These are phyloP conservation scores for Phrynosoma platyrhinos DNA, from an alignment of 2,113 vertebrate genomes.

Conservation along the genomic window DNA sequence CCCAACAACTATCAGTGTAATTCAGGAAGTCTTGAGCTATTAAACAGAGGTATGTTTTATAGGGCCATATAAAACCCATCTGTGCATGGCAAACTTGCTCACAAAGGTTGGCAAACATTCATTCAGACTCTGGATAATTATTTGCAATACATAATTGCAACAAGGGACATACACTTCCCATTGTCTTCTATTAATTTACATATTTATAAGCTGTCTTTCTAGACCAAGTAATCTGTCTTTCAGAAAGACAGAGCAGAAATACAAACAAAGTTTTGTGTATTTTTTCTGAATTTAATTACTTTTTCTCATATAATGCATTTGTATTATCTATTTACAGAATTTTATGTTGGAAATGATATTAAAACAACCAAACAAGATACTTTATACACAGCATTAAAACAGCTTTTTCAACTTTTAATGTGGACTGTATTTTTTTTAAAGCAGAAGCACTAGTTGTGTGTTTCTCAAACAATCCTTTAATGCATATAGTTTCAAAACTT, in stretches of 20 bases:
- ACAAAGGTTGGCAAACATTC: neutral
- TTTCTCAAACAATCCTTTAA: neutral
- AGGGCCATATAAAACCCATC: neutral
- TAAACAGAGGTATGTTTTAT: neutral
- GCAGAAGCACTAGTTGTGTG: neutral
- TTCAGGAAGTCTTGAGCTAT: neutral
- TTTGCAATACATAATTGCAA: neutral
- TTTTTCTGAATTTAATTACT: neutral
- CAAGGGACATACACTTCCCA: conserved; percentile 9
- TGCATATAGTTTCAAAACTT: neutral
- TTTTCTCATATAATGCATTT: neutral
- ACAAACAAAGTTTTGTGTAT: neutral
- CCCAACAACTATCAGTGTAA: neutral
- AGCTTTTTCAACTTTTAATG: conserved; percentile 25
- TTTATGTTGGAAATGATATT: neutral
- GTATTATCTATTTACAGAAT: neutral
- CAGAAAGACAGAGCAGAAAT: neutral
- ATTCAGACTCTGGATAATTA: neutral
- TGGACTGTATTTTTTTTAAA: neutral
- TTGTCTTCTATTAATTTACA: neutral
- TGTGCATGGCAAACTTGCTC: neutral
- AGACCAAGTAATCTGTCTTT: neutral
- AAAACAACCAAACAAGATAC: neutral
- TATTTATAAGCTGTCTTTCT: neutral
- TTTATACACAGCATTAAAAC: neutral